Percentiles rank a stretch among this genome's conserved stretches.
phyloP scores from a whole-genome alignment of 1,140 invertebrate genomes.

The Drosophila obscura region DNA sequence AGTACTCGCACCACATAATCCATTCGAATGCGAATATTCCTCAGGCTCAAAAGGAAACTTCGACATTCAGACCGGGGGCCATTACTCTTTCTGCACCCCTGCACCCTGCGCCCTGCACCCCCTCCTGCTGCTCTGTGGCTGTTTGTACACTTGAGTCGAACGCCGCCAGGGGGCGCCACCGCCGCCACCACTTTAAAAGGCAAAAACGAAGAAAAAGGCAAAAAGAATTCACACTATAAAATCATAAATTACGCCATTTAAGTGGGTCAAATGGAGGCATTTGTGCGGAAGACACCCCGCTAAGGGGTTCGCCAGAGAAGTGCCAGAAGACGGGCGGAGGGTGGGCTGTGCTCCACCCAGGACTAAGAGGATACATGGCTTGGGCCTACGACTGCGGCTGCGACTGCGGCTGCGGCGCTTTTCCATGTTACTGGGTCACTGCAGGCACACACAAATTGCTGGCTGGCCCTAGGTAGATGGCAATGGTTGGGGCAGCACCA shows the following conservation, averaged over 20 bases:
- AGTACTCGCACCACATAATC: too few relatives aligned
- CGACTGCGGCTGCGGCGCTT: slow-evolving; percentile 54
- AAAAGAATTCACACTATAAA: slow-evolving; percentile 76
- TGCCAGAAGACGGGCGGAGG: background rate
- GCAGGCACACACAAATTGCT: slow-evolving; percentile 81
- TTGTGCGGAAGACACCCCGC: slow-evolving; percentile 80
- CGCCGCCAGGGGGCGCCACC: slow-evolving; percentile 39
- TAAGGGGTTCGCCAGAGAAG: slow-evolving; percentile 57
- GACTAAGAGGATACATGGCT: slow-evolving; percentile 16
- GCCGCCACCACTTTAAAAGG: slow-evolving; percentile 46
- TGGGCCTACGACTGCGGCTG: slow-evolving; percentile 46
- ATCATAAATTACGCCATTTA: slow-evolving; percentile 82
- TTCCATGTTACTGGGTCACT: slow-evolving; percentile 83
- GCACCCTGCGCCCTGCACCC: background rate
- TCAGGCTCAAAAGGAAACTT: slow-evolving; percentile 33
- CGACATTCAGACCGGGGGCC: slow-evolving; percentile 42
- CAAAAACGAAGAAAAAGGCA: slow-evolving; percentile 12
- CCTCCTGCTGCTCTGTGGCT: background rate
- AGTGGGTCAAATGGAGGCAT: slow-evolving; percentile 83
- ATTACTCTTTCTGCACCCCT: slow-evolving; percentile 27
- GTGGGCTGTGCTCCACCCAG: too few relatives aligned
- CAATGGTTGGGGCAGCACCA: background rate
- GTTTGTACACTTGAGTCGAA: slow-evolving; percentile 26
- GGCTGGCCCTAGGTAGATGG: slow-evolving; percentile 18
- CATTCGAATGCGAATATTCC: slow-evolving; percentile 21